Evolutionary conservation across 2,888 invertebrate species (phyloP), one percentile per base, ranked within the genome.

Genomic region (Caenorhabditis parvicauda): DNA sequence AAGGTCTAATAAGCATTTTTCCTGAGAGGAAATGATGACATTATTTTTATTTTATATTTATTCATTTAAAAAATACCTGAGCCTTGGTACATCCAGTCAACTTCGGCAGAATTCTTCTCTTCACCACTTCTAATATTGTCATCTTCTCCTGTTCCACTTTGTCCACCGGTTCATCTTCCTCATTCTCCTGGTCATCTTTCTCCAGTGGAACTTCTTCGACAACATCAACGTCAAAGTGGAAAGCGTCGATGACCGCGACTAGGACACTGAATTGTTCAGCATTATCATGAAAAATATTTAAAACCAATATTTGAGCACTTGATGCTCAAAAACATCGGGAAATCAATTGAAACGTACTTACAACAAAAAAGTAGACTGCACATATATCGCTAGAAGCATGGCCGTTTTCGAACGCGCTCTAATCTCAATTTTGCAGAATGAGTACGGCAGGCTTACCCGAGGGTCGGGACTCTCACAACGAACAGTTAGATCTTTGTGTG

Each of bases 211-310:
- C 21, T 39, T 44, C 56, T 29, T 65, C 51, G 1, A 37, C 47
- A 27, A 49, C 47, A 25, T 56, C 39, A 28, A 64, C 63, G 84
- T 94, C 90, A 82, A 89, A 95, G 83, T 94, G 94, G 80, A 94
- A 95, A 0, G 89, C 88, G 81, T 94, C 91, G 64, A 95, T 84
- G 60, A 95, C 88, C 0, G 87, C 87, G 3, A 83, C 83, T 37
- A 84, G 74, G 14, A 84, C 78, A 61, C 84, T 82, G 39, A 43
- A 59, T 32, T 14, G 7, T 17, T n/a, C 12, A 12, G 35, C n/a
- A 12, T 32, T 32, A 9, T 32, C 35, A 32, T n/a, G 9, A 12
- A 9, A 32, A 32, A 12, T 32, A 12, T 32, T 32, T 32, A 12
- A n/a, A 32, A 9, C 35, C 9, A n/a, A 12, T 32, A 32, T 32